phyloP scores from a whole-genome alignment of 2,888 invertebrate genomes.

The Linhomoeus sp. region DNA sequence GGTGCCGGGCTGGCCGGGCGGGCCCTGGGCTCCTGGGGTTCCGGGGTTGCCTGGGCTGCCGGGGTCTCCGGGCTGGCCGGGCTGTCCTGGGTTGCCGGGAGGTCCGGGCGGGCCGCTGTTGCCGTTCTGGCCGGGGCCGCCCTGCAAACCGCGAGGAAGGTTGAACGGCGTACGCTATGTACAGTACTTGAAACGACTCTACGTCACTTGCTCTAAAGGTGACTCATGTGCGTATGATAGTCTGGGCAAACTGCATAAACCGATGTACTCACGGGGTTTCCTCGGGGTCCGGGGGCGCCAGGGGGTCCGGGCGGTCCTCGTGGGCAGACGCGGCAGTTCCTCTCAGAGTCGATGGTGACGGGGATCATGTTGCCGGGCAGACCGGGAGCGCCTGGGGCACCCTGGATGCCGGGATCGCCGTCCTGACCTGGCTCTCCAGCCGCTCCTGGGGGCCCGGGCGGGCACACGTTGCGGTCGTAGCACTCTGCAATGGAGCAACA shows the following conservation, averaged over 20 bases:
- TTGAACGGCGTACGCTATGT: too few relatives aligned
- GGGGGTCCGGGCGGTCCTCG: constrained; percentile 17
- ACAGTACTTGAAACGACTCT: too few relatives aligned
- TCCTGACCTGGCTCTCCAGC: constrained; percentile 15
- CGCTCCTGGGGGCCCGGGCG: constrained; percentile 13
- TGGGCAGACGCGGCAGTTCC: constrained; percentile 19
- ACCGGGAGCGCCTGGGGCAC: constrained; percentile 15
- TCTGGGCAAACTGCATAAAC: too few relatives aligned
- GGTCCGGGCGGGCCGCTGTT: constrained; percentile 10
- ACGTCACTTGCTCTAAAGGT: too few relatives aligned
- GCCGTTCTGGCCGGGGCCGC: constrained; percentile 9
- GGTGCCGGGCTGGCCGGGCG: constrained; percentile 12
- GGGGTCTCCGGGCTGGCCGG: too few relatives aligned
- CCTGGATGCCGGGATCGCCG: constrained; percentile 13
- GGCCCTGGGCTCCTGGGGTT: constrained; percentile 9
- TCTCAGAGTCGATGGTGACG: constrained; percentile 16
- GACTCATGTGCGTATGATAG: too few relatives aligned
- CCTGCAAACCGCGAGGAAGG: constrained; percentile 9
- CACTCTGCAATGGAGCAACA: constrained; percentile 8
- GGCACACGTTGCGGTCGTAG: constrained; percentile 12
- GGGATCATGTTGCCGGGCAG: constrained; percentile 19
- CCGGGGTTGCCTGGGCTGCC: constrained; percentile 8
- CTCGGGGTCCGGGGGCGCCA: constrained; percentile 14
- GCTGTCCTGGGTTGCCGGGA: constrained; percentile 13
- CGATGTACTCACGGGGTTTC: background rate